A percentile compares a stretch with the other conserved stretches of the same genome.
These are phyloP conservation scores for Polydrusus cervinus DNA, from an alignment of 2,888 invertebrate genomes.

Conservation along the genomic window DNA sequence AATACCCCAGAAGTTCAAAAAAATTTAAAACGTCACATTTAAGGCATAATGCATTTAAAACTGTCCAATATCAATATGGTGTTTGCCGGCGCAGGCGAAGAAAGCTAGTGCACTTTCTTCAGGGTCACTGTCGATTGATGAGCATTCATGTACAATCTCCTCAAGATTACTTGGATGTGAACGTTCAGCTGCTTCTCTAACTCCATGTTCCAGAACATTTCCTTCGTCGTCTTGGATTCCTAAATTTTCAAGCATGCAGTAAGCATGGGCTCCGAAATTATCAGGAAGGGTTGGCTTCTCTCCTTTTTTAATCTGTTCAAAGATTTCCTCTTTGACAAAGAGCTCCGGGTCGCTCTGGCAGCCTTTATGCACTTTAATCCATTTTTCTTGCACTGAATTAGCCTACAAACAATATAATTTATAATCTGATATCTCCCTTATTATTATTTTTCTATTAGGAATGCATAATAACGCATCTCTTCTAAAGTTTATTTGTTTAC, in stretches of 20 bases:
- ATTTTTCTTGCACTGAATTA: conserved; percentile 8
- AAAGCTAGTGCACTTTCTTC: conserved; percentile 16
- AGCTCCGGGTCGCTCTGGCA: conserved; percentile 26
- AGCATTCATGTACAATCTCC: conserved; percentile 8
- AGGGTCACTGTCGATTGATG: not conserved
- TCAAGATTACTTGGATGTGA: not conserved
- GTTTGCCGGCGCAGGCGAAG: conserved; percentile 21
- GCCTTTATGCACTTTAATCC: conserved; percentile 19
- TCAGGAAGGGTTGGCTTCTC: conserved; percentile 15
- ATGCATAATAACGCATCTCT: too few species aligned
- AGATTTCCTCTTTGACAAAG: conserved; percentile 23
- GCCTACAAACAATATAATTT: conserved; percentile 8
- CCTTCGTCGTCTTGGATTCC: conserved; percentile 14
- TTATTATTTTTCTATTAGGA: too few species aligned
- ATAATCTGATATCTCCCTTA: too few species aligned
- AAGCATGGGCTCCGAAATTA: conserved; percentile 32
- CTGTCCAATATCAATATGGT: conserved; percentile 31
- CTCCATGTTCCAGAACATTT: not conserved
- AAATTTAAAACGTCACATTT: too few species aligned
- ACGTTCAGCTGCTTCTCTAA: not conserved
- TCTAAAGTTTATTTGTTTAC: too few species aligned
- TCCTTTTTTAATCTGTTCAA: conserved; percentile 28
- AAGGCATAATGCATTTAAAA: conserved; percentile 14
- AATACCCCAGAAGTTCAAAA: too few species aligned
- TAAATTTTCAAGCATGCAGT: conserved; percentile 24